Base-by-base conservation (phyloP, 2,888 invertebrate species). In the Myopa testacea region DNA sequence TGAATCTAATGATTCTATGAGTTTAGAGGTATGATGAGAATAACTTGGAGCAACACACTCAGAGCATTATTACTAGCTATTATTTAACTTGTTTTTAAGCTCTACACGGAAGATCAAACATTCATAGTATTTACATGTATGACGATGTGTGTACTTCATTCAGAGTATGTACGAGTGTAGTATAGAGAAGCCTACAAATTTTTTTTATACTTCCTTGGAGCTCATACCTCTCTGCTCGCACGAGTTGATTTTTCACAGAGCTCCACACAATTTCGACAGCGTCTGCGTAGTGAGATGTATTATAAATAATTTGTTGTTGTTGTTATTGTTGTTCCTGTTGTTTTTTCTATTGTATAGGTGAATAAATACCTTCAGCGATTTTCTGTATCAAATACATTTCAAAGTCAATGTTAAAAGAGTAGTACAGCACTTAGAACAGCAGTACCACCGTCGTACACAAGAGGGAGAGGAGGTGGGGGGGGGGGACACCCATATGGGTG, bases 371-470 rank as follows among this genome's bases (percentile, higher is more conserved):
- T 50, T 74, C 26, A 67, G 62, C 34, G 26, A 76, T 82, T 80
- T 55, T 55, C 16, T 65, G 81, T 82, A 82, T 85, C 87, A 88
- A 87, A 88, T 84, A 81, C 84, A 83, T 85, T 88, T 87, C 87
- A 88, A 88, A 88, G 87, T 87, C 87, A 87, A 83, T 85, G 85
- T 79, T 79, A 80, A 77, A 76, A 82, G 79, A 75, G 76, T 62
- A 75, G 76, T 62, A 19, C 76, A 69, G 68, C 40, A 74, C 26
- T 6, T 71, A 60, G 16, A 10, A 19, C 14, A 10, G 38, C 34
- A 58, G 34, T 10, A 34, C 26, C 26, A 6, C 19, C 37, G 38
- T 14, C 40, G 45, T 26, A 50, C 4, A 38, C 12, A 67, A 65
- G 40, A 16, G 4, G 38, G 8, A n/a, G 68, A 45, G 19, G 19